Base-by-base conservation (phyloP, 2,797 vertebrate species). In the Sebastes kiyomatsui region DNA sequence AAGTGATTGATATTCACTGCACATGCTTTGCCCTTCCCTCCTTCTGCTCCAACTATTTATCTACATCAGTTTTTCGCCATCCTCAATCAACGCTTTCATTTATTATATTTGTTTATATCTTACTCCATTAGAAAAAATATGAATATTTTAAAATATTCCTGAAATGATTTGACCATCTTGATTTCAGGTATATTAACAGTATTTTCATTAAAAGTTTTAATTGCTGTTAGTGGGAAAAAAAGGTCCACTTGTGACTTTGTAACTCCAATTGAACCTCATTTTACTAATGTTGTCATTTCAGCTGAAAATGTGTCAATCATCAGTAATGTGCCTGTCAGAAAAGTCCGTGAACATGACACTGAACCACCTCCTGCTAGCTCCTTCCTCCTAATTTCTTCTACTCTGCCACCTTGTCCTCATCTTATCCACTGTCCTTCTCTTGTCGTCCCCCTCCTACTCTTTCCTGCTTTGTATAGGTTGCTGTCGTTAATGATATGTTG, bases 401-500 rank as follows among this genome's bases (percentile, higher is more conserved):
- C 18, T 56, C 32, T 46, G 16, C 52, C 76, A 33, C 56, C 52
- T 67, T 73, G 18, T 33, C 61, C 16, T 49, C 46, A 2, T 79
- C 61, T 56, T 55, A 22, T 49, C 61, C 20, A 1, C 49, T 13
- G 52, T 69, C 58, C n/a, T 30, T 13, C 16, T 68, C 71, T 18
- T 12, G 14, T 32, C 18, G 5, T 11, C 72, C 35, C 35, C 72
- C 82, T 75, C 72, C 65, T 52, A 75, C 87, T 84, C 67, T 35
- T 46, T 59, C 55, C 77, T 73, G 74, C 87, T 74, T 70, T 42
- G 33, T 58, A 67, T 84, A 75, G 68, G 62, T 76, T 72, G 74
- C 35, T 42, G 71, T 77, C 76, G 30, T 85, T 87, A 83, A 80
- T 94, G 86, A 91, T 90, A 84, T 60, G 75, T 92, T 92, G 91